phyloP scores from a whole-genome alignment of 2,888 invertebrate genomes.

The Gisinianus flammeolus region DNA sequence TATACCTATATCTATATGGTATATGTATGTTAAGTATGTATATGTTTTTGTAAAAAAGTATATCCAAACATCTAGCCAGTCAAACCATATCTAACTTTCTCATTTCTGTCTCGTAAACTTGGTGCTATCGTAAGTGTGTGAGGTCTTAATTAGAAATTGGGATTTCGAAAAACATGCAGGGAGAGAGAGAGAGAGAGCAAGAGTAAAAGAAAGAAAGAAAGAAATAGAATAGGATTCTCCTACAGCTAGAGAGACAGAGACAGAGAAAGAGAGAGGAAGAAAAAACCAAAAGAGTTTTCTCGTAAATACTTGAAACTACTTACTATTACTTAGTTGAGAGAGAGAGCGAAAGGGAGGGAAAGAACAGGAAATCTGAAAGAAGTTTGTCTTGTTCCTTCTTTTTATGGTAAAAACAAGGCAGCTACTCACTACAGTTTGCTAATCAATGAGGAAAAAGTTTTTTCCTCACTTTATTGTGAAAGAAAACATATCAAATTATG shows the following conservation, averaged over 20 bases:
- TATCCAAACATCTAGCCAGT: not conserved
- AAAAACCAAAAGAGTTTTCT: constrained; percentile 28
- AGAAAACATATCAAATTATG: not conserved
- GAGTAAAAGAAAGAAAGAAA: not conserved
- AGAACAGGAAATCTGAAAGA: constrained; percentile 21
- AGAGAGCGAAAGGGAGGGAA: constrained; percentile 15
- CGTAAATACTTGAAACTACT: constrained; percentile 35
- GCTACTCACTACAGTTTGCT: no score
- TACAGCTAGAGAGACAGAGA: not conserved
- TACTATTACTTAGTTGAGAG: constrained; percentile 3
- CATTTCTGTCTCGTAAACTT: constrained; percentile 24
- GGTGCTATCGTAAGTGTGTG: constrained; percentile 18
- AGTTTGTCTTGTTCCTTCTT: no score
- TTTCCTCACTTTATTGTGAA: not conserved
- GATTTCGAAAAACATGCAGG: constrained; percentile 12
- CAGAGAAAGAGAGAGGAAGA: not conserved
- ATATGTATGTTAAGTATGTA: no score
- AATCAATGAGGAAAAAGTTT: not conserved
- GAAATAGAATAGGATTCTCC: no score
- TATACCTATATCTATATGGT: no score
- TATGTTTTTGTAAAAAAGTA: no score
- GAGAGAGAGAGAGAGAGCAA: not conserved
- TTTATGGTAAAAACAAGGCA: no score
- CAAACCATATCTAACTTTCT: constrained; percentile 24
- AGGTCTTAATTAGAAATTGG: constrained; percentile 37